Evolutionary conservation across 2,113 vertebrate genomes (phyloP).

Genomic region (Gila orcuttii): DNA sequence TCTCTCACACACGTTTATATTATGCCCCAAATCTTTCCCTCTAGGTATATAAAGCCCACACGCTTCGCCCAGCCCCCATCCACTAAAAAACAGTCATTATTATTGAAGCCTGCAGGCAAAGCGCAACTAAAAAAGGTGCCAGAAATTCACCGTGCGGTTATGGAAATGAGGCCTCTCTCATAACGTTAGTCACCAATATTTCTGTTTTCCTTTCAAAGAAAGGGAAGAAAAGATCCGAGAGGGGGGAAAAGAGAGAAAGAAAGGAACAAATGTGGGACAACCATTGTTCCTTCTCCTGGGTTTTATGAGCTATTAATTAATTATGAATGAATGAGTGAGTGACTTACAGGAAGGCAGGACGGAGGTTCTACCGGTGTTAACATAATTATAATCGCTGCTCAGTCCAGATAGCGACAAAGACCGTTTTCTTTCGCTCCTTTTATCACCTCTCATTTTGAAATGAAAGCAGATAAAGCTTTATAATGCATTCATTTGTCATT

Average conservation of each 20-base stretch:
- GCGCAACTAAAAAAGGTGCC: slow-evolving; percentile 62
- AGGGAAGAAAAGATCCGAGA: slow-evolving; percentile 54
- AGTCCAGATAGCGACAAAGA: slow-evolving; percentile 67
- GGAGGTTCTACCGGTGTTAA: slow-evolving; percentile 72
- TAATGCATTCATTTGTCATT: slow-evolving; percentile 80
- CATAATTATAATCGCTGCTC: slow-evolving; percentile 76
- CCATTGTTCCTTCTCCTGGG: slow-evolving; percentile 72
- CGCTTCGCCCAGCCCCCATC: slow-evolving; percentile 54
- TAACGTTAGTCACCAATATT: slow-evolving; percentile 75
- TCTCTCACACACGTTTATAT: background rate
- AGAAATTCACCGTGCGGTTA: slow-evolving; percentile 68
- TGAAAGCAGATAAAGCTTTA: slow-evolving; percentile 80
- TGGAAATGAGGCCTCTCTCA: slow-evolving; percentile 77
- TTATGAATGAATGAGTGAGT: slow-evolving; percentile 75
- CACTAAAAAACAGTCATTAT: slow-evolving; percentile 72
- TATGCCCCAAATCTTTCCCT: slow-evolving; percentile 48
- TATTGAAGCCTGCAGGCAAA: slow-evolving; percentile 73
- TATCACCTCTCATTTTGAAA: slow-evolving; percentile 81
- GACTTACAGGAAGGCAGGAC: slow-evolving; percentile 70
- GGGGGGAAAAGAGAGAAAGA: slow-evolving; percentile 48
- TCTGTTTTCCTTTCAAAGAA: slow-evolving; percentile 64
- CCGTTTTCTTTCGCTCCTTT: slow-evolving; percentile 71
- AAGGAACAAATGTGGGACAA: slow-evolving; percentile 52
- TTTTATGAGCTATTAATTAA: slow-evolving; percentile 80
- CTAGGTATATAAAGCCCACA: slow-evolving; percentile 25